phyloP scores from a whole-genome alignment of 1,140 invertebrate species.

The Alviniconcha marisindica region DNA sequence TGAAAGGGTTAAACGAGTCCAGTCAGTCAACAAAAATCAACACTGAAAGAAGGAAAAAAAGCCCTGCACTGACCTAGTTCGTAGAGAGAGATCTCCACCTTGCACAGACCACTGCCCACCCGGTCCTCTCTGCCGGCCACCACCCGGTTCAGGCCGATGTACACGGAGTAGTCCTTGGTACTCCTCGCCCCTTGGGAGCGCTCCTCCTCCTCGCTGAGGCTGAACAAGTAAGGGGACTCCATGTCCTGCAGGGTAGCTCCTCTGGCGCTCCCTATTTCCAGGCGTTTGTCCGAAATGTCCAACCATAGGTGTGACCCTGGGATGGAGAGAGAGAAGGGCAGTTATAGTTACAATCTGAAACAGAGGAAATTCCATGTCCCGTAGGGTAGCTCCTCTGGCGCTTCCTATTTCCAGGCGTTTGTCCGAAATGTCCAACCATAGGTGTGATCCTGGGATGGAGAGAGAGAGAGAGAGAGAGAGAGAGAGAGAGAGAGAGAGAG shows the following conservation, averaged over 20 bases:
- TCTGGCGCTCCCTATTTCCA: conserved; percentile 61
- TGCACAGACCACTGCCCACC: conserved; percentile 71
- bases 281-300: conserved; percentile 68
- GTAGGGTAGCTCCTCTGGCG: conserved; percentile 49
- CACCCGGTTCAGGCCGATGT: conserved; percentile 72
- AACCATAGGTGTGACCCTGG: conserved; percentile 42
- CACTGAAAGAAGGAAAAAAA: too few relatives aligned
- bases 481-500: too few relatives aligned
- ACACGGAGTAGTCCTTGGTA: conserved; percentile 59
- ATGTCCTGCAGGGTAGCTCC: conserved; percentile 62
- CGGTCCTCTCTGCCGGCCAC: conserved; percentile 66
- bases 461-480: too few relatives aligned
- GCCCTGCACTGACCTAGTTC: conserved; percentile 46
- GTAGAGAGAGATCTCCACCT: conserved; percentile 64
- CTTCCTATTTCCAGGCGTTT: conserved; percentile 68
- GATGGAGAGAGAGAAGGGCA: not conserved
- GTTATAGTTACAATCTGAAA: too few relatives aligned
- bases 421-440: conserved; percentile 65
- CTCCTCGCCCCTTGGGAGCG: conserved; percentile 12
- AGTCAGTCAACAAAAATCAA: too few relatives aligned
- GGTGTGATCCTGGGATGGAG: conserved; percentile 11
- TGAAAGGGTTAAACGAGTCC: too few relatives aligned
- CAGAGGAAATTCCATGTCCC: conserved; percentile 64
- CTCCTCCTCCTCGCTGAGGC: conserved; percentile 59
- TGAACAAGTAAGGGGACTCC: conserved; percentile 70